Base-by-base conservation (phyloP, 2,797 vertebrate genomes). In the Lates japonicus region DNA sequence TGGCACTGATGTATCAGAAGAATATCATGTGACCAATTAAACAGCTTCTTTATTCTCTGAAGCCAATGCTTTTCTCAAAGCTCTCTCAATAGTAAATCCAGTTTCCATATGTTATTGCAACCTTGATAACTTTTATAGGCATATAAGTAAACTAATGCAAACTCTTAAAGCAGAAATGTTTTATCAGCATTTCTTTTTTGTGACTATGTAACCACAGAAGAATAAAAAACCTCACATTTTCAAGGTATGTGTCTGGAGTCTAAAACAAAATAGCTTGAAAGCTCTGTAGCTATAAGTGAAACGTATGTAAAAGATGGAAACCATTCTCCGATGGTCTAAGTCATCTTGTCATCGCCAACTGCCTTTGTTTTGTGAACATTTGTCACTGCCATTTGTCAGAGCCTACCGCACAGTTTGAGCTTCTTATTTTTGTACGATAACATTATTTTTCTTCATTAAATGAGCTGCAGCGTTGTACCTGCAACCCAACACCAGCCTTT, bases 391-490 rank as follows among this genome's bases (percentile, higher is more conserved):
- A 80, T 90, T 82, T 63, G 55, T 90, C 83, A 76, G 63, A 70
- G 64, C 66, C 78, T 12, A 48, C 88, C 7, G 62, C 85, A 67
- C 88, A 87, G 91, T 85, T 70, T 83, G 88, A 90, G 70, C 81
- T 65, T 74, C 80, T 57, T 82, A 81, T 85, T 86, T 84, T 87
- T 73, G 51, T 71, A 59, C 60, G 75, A 91, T 91, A 91, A 89
- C 86, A 84, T 87, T 86, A 84, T 91, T 94, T 80, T 83, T 90
- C 83, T 87, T 91, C 70, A 88, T 89, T 71, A 80, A 81, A 92
- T n/a, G 66, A 83, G 72, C 85, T 69, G 52, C 84, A 41, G 70
- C 0, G 25, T 71, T 54, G 31, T 17, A 76, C 70, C 74, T 79
- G 92, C 76, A 93, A 93, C 87, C 84, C 74, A 76, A 93, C 83